Conservation (phyloP, 2,888 invertebrate species). For the Pseudanteris insignis region DNA sequence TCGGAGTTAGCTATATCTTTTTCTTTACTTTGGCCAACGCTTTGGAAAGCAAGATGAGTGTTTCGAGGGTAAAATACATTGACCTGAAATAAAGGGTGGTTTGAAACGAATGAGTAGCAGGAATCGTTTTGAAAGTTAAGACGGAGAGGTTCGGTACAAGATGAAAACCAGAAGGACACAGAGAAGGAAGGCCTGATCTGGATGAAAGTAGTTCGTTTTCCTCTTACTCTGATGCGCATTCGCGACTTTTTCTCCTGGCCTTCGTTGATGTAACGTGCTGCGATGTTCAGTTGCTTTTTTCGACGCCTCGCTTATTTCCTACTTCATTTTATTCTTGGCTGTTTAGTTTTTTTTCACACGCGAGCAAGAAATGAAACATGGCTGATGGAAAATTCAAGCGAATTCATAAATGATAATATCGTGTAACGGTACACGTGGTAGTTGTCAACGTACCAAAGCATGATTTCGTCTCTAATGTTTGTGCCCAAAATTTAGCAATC, state of each 20-base stretch:
- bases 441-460: too few relatives aligned
- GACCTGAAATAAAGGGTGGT: conserved; percentile 47
- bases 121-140: conserved; percentile 51
- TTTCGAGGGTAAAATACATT: conserved; percentile 44
- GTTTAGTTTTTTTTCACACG: conserved; percentile 30
- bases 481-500: too few relatives aligned
- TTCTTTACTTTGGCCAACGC: conserved; percentile 28
- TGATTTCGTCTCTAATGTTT: too few relatives aligned
- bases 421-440: conserved; percentile 25
- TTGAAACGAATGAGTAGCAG: conserved; percentile 52
- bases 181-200: conserved; percentile 32
- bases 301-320: conserved; percentile 21
- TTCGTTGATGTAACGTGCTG: conserved; percentile 36
- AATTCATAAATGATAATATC: conserved; percentile 45
- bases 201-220: conserved; percentile 35
- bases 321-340: conserved; percentile 4
- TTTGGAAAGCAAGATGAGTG: conserved; percentile 35
- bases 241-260: conserved; percentile 36
- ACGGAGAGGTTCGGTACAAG: conserved; percentile 46
- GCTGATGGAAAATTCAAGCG: conserved; percentile 42
- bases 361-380: conserved; percentile 29
- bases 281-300: conserved; percentile 40
- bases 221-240: conserved; percentile 17
- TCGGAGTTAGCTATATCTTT: conserved; percentile 33
- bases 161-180: conserved; percentile 50